phyloP scores from a whole-genome alignment of 2,888 invertebrate species.

The Parnassius apollo region DNA sequence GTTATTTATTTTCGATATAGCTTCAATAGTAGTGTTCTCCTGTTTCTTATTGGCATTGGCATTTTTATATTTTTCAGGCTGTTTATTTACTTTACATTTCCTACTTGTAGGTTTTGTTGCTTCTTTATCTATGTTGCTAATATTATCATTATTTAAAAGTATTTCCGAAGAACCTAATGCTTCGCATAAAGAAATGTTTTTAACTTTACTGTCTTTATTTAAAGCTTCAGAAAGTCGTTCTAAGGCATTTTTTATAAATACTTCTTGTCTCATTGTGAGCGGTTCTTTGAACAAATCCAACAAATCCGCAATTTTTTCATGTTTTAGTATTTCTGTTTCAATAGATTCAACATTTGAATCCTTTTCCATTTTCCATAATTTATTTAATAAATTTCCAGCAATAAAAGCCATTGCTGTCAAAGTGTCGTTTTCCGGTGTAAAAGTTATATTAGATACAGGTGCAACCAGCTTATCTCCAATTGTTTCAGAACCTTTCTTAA shows the following conservation, averaged over 20 bases:
- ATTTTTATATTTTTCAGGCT: slow-evolving; percentile 21
- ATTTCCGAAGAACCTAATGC: slow-evolving; percentile 43
- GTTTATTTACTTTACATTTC: slow-evolving; percentile 27
- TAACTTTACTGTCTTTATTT: slow-evolving; percentile 48
- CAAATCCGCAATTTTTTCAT: slow-evolving; percentile 63
- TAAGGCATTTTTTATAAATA: slow-evolving; percentile 61
- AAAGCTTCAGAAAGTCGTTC: slow-evolving; percentile 59
- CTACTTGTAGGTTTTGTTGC: slow-evolving; percentile 1
- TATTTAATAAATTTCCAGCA: slow-evolving; percentile 70
- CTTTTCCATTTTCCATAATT: slow-evolving; percentile 70
- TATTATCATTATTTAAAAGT: slow-evolving; percentile 27
- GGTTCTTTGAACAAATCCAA: slow-evolving; percentile 70
- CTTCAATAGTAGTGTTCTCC: slow-evolving; percentile 38
- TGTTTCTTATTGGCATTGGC: slow-evolving; percentile 18
- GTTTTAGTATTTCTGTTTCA: slow-evolving; percentile 60
- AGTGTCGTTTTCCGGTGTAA: slow-evolving; percentile 71
- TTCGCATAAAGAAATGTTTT: slow-evolving; percentile 59
- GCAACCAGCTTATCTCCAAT: slow-evolving; percentile 56
- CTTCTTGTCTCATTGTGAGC: slow-evolving; percentile 62
- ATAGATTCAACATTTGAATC: slow-evolving; percentile 49
- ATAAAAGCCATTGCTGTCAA: slow-evolving; percentile 70
- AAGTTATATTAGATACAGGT: slow-evolving; percentile 67
- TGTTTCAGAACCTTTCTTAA: slow-evolving; percentile 56
- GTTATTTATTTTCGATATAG: slow-evolving; percentile 53
- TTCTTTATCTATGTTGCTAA: slow-evolving; percentile 19